These are phyloP conservation scores for Lepus townsendii DNA, from an alignment of 2,797 vertebrate species.

Conservation along the genomic window DNA sequence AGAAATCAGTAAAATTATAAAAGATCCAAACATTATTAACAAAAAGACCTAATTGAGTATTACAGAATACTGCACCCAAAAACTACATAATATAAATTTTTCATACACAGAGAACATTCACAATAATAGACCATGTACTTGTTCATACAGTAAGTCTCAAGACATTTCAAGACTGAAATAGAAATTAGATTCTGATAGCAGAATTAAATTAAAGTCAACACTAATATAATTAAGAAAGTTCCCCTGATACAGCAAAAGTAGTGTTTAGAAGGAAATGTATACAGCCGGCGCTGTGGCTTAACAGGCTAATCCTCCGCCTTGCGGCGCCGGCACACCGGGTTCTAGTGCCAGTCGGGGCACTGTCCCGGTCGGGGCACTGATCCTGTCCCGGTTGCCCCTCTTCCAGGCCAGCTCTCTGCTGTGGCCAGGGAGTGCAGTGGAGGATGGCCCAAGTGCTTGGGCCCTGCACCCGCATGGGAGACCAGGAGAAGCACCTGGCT, in stretches of 20 bases:
- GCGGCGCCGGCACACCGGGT: no score
- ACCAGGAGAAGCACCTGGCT: no score
- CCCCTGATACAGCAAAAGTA: background rate
- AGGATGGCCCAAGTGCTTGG: no score
- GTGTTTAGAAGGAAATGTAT: background rate
- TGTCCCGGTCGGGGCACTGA: no score
- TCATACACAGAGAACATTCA: background rate
- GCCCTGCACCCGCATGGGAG: no score
- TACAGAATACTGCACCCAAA: background rate
- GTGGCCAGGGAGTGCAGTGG: background rate
- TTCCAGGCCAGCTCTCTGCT: no score
- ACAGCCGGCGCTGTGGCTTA: background rate
- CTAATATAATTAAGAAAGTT: constrained; percentile 19
- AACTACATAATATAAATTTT: background rate
- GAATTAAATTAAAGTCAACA: constrained; percentile 44
- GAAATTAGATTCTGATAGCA: constrained; percentile 9
- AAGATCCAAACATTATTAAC: background rate
- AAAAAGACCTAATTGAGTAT: background rate
- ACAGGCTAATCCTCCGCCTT: no score
- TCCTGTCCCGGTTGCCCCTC: no score
- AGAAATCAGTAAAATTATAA: constrained; percentile 15
- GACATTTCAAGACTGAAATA: background rate
- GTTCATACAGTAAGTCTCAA: background rate
- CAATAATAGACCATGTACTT: background rate
- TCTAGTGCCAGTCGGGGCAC: no score